A percentile compares a stretch with the other conserved stretches of the same genome.
These are phyloP conservation scores for Ardeotis arabs DNA, from an alignment of 2,113 vertebrate species.

Conservation along the genomic window DNA sequence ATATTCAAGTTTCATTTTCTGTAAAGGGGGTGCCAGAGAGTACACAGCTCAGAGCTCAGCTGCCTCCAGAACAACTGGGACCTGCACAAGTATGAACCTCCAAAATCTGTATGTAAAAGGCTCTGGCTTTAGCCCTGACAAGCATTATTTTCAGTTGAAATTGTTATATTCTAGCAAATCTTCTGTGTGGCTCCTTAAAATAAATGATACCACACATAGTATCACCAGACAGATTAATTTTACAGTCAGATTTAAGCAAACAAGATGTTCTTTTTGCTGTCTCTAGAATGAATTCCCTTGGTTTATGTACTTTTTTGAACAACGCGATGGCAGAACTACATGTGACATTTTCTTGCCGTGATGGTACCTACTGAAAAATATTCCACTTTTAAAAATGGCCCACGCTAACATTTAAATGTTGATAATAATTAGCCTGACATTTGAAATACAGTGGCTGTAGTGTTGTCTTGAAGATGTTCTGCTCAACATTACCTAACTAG, in stretches of 20 bases:
- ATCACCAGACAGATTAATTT: slow-evolving; percentile 69
- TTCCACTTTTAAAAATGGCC: slow-evolving; percentile 78
- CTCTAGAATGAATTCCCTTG: slow-evolving; percentile 38
- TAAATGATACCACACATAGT: slow-evolving; percentile 55
- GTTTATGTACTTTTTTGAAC: slow-evolving; percentile 44
- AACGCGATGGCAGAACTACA: slow-evolving; percentile 74
- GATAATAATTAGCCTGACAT: slow-evolving; percentile 93
- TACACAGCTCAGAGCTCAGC: slow-evolving; percentile 71
- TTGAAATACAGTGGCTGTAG: slow-evolving; percentile 82
- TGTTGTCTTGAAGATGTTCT: slow-evolving; percentile 88
- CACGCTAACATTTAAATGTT: slow-evolving; percentile 82
- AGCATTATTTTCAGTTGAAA: slow-evolving; percentile 54
- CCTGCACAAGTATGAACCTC: slow-evolving; percentile 41
- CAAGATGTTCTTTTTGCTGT: slow-evolving; percentile 65
- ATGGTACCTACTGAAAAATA: slow-evolving; percentile 80
- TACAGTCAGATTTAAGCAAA: slow-evolving; percentile 69
- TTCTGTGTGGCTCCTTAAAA: slow-evolving; percentile 49
- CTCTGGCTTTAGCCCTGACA: slow-evolving; percentile 52
- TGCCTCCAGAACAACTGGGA: slow-evolving; percentile 66
- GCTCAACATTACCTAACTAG: slow-evolving; percentile 85
- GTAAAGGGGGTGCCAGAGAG: slow-evolving; percentile 73
- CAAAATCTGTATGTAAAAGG: slow-evolving; percentile 13
- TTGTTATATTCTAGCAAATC: slow-evolving; percentile 56
- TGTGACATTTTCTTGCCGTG: slow-evolving; percentile 74
- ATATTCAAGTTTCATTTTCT: slow-evolving; percentile 81